Percentiles rank a stretch among this genome's conserved stretches.
Conservation (phyloP, 2,888 invertebrate genomes). For the Andrena bucephala region DNA sequence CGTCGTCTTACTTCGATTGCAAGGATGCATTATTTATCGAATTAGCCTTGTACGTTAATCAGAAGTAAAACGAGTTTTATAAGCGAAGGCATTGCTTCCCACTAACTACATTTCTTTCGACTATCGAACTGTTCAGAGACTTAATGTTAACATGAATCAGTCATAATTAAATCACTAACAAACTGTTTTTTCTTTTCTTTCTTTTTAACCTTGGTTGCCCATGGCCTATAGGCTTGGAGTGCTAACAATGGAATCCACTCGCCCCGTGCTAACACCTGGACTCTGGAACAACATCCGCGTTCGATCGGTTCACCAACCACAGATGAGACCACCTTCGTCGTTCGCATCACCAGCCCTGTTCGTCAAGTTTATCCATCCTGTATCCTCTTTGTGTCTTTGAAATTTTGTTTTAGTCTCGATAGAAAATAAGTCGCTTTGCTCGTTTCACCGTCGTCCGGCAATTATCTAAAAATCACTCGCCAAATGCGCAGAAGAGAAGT, state of each 20-base stretch:
- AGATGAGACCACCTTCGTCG: slow-evolving; percentile 83
- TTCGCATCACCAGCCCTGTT: slow-evolving; percentile 84
- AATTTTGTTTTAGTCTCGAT: slow-evolving; percentile 65
- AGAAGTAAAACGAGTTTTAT: slow-evolving; percentile 12
- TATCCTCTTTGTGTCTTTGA: slow-evolving; percentile 72
- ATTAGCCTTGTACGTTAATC: background rate
- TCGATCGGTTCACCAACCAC: slow-evolving; percentile 82
- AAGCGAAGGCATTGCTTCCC: slow-evolving; percentile 78
- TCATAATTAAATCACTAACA: slow-evolving; percentile 87
- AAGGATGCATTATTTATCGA: background rate
- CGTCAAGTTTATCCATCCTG: slow-evolving; percentile 81
- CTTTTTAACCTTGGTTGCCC: slow-evolving; percentile 88
- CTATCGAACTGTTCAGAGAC: slow-evolving; percentile 79
- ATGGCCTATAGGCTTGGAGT: slow-evolving; percentile 90
- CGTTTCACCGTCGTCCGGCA: slow-evolving; percentile 35
- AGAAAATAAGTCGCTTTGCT: slow-evolving; percentile 30
- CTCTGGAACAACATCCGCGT: slow-evolving; percentile 84
- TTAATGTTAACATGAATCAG: slow-evolving; percentile 78
- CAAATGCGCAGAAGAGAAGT: background rate
- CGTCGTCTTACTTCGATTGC: background rate
- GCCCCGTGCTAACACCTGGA: slow-evolving; percentile 85
- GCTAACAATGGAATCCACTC: slow-evolving; percentile 88
- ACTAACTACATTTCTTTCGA: slow-evolving; percentile 81
- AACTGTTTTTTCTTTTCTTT: slow-evolving; percentile 90
- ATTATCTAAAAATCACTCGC: background rate